phyloP scores from a whole-genome alignment of 2,888 invertebrate species.

The Neoaliturus tenellus region DNA sequence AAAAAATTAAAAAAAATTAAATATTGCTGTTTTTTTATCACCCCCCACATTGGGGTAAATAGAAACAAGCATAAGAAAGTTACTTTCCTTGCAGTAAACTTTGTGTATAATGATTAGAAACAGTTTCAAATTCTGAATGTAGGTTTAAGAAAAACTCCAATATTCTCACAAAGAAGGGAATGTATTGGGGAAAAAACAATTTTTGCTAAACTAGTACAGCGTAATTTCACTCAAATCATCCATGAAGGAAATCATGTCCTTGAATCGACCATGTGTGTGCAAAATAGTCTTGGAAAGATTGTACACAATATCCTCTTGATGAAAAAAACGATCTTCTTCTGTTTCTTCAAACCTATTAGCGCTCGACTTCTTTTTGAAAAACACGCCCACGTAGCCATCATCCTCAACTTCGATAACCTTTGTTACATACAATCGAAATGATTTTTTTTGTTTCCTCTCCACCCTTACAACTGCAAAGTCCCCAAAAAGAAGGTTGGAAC shows the following conservation, averaged over 20 bases:
- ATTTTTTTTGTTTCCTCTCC: conserved; percentile 43
- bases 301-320: conserved; percentile 20
- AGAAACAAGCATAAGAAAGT: conserved; percentile 12
- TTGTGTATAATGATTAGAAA: conserved; percentile 38
- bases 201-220: conserved; percentile 21
- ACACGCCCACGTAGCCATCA: conserved; percentile 29
- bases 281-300: conserved; percentile 37
- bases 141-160: conserved; percentile 13
- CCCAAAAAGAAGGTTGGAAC: conserved; percentile 29
- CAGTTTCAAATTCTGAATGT: conserved; percentile 28
- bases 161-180: background rate
- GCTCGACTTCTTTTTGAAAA: conserved; percentile 42
- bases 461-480: conserved; percentile 52
- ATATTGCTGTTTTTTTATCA: conserved; percentile 42
- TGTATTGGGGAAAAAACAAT: conserved; percentile 20
- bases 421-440: conserved; percentile 46
- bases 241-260: conserved; percentile 42
- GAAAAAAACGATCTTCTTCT: conserved; percentile 44
- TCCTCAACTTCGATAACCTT: conserved; percentile 10
- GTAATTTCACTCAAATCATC: conserved; percentile 14
- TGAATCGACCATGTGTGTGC: conserved; percentile 37
- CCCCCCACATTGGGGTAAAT: conserved; percentile 47
- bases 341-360: conserved; percentile 35
- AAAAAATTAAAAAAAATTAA: conserved; percentile 49
- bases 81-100: background rate